A percentile compares a stretch with the other conserved stretches of the same genome.
Conservation (phyloP, 2,113 vertebrate genomes). For the Bothrops jararaca region DNA sequence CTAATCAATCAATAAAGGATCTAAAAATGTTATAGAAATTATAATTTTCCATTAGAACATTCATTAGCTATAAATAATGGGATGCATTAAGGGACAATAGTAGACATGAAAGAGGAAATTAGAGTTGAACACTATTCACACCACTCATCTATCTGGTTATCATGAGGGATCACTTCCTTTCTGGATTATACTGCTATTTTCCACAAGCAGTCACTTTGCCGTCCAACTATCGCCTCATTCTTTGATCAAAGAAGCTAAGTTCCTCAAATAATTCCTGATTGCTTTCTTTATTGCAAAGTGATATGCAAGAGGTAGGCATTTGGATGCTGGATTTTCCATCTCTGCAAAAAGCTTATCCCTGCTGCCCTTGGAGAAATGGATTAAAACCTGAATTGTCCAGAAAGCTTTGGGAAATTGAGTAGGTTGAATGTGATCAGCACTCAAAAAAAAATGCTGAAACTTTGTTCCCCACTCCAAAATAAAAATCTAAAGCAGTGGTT, state of each 20-base stretch:
- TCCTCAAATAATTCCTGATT: neutral
- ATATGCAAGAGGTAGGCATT: neutral
- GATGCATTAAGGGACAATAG: neutral
- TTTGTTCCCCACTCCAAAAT: neutral
- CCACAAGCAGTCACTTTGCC: neutral
- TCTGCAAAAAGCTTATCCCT: neutral
- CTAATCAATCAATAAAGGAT: neutral
- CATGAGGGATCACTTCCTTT: neutral
- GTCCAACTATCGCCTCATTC: neutral
- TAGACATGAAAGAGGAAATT: neutral
- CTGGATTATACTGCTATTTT: neutral
- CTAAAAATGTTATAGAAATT: neutral
- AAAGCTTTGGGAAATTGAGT: neutral
- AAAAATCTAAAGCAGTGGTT: no score
- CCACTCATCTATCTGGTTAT: neutral
- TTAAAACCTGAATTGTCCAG: neutral
- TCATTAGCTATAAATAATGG: neutral
- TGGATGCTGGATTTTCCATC: no score
- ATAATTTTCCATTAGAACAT: neutral
- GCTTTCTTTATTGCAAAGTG: neutral
- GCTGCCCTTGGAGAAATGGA: neutral
- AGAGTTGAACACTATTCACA: neutral
- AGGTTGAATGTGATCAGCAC: neutral
- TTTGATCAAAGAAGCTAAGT: neutral
- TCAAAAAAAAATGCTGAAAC: neutral